These are phyloP conservation scores for Ridgeia piscesae DNA, from an alignment of 1,140 invertebrate genomes.

Conservation along the genomic window DNA sequence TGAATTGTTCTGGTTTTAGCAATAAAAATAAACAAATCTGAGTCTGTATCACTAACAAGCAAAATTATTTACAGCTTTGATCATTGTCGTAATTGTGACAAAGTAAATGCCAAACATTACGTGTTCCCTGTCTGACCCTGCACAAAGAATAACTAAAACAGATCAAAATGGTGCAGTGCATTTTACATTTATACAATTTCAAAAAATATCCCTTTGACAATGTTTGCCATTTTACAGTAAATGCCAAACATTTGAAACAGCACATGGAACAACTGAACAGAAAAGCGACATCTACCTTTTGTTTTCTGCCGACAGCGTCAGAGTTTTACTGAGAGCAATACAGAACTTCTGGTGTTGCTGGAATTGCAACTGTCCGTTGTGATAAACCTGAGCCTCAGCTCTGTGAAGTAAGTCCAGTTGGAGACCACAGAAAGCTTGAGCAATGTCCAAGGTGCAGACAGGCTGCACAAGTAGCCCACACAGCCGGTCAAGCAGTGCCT, in stretches of 20 bases:
- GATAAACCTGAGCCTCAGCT: background rate
- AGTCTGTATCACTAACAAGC: no score
- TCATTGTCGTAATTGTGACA: no score
- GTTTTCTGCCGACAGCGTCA: background rate
- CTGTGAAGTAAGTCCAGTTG: background rate
- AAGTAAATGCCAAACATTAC: no score
- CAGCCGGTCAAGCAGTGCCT: background rate
- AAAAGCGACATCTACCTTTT: background rate
- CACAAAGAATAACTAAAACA: no score
- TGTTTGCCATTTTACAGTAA: background rate
- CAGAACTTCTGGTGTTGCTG: conserved; percentile 6
- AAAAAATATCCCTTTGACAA: background rate
- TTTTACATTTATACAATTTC: no score
- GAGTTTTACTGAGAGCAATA: conserved; percentile 7
- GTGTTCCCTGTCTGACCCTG: no score
- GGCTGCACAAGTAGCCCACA: background rate
- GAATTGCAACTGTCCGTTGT: background rate
- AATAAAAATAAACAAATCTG: no score
- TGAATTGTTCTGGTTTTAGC: no score
- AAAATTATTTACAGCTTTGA: no score
- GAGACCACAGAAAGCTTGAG: background rate
- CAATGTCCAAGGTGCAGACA: background rate
- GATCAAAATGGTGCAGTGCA: no score
- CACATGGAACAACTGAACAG: background rate
- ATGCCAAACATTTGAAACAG: background rate